These are phyloP conservation scores for Hymenochirus boettgeri DNA, from an alignment of 2,113 vertebrate genomes.

Conservation along the genomic window DNA sequence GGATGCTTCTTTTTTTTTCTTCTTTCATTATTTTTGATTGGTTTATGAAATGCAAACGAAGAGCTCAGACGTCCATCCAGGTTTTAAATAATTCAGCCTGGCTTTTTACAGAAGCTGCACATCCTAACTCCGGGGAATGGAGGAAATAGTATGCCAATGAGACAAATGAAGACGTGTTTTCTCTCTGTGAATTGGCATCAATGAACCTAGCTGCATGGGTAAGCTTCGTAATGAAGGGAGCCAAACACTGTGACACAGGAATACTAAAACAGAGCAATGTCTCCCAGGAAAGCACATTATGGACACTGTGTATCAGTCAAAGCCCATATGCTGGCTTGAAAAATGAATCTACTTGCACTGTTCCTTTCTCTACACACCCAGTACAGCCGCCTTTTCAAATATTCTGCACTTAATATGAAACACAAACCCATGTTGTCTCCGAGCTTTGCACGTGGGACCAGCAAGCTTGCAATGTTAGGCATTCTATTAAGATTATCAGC, in stretches of 20 bases:
- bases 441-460: no score
- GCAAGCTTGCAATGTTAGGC: no score
- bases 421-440: no score
- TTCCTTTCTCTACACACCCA: background rate
- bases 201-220: slow-evolving; percentile 10
- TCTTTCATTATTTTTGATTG: slow-evolving; percentile 12
- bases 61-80: slow-evolving; percentile 19
- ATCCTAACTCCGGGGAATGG: slow-evolving; percentile 18
- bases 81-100: slow-evolving; percentile 37
- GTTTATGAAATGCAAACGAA: slow-evolving; percentile 30
- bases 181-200: slow-evolving; percentile 32
- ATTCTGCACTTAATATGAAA: no score
- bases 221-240: slow-evolving; percentile 18
- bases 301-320: background rate
- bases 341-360: background rate
- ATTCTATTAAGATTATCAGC: no score
- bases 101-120: slow-evolving; percentile 20
- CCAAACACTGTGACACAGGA: background rate
- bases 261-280: background rate
- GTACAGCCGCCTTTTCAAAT: no score
- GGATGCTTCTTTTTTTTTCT: slow-evolving; percentile 1
- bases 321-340: background rate
- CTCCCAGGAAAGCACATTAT: background rate
- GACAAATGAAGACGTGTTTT: slow-evolving; percentile 38
- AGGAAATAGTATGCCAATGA: slow-evolving; percentile 12